Conservation (phyloP, 2,797 vertebrate species). For the Oceanodroma leucorhoa region DNA sequence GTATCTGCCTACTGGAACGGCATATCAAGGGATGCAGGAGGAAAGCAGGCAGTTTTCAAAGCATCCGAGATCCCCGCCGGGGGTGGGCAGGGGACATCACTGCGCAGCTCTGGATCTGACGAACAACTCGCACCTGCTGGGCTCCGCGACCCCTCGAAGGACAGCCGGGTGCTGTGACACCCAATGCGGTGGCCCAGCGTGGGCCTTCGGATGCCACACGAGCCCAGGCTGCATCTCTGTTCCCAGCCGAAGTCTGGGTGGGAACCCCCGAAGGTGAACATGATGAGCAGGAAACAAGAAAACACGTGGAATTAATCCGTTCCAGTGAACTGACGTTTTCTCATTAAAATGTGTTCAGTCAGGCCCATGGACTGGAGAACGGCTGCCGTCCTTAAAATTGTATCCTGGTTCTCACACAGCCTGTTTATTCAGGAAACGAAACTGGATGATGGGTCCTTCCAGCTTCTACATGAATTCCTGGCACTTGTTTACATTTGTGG, state of each 20-base stretch:
- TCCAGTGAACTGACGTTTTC: neutral
- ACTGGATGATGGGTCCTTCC: neutral
- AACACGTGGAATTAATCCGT: neutral
- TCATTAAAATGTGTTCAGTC: neutral
- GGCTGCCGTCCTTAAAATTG: neutral
- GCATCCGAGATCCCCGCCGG: neutral
- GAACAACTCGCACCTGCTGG: rapidly evolving
- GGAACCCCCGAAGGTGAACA: neutral
- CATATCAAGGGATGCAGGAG: neutral
- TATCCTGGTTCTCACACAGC: neutral
- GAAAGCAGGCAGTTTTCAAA: neutral
- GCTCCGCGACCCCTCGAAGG: rapidly evolving
- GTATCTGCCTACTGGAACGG: neutral
- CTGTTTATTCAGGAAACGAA: neutral
- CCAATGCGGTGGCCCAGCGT: rapidly evolving
- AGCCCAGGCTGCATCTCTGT: neutral
- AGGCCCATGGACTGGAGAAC: neutral
- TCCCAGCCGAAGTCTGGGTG: neutral
- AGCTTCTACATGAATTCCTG: neutral
- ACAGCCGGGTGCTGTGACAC: rapidly evolving
- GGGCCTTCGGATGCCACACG: too few relatives aligned
- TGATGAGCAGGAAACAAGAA: neutral
- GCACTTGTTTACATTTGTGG: neutral
- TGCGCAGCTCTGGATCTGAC: rapidly evolving
- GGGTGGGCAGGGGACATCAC: neutral